These are phyloP conservation scores for Microcaecilia unicolor DNA, from an alignment of 2,797 vertebrate genomes.

Conservation along the genomic window DNA sequence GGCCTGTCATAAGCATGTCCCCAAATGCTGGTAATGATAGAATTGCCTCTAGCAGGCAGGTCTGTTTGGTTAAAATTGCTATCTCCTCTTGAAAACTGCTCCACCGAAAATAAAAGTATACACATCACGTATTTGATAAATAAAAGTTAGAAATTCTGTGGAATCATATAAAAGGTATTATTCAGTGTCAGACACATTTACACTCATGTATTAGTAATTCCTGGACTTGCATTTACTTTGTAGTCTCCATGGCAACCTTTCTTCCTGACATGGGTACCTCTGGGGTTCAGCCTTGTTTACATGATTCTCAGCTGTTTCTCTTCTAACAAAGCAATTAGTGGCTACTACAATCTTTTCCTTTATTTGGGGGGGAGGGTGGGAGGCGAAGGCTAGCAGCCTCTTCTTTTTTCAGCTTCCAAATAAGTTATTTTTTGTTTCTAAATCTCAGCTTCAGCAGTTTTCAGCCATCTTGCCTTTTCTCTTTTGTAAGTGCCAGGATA, in stretches of 20 bases:
- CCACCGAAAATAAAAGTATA: neutral
- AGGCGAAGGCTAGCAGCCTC: too few relatives aligned
- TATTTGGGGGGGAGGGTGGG: too few relatives aligned
- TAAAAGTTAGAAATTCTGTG: neutral
- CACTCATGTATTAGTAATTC: conserved; percentile 45
- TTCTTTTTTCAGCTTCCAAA: too few relatives aligned
- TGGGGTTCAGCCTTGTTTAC: conserved; percentile 26
- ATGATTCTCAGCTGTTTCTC: conserved; percentile 25
- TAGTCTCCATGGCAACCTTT: conserved; percentile 53
- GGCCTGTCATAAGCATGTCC: neutral
- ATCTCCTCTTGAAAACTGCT: neutral
- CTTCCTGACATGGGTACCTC: conserved; percentile 44
- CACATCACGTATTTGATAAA: too few relatives aligned
- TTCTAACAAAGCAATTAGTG: conserved; percentile 35
- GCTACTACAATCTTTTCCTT: too few relatives aligned
- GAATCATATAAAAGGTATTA: conserved; percentile 30
- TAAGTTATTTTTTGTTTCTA: too few relatives aligned
- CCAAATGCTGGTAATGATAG: neutral
- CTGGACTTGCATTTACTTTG: conserved; percentile 39
- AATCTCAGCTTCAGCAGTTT: too few relatives aligned
- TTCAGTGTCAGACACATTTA: conserved; percentile 40
- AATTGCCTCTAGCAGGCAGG: too few relatives aligned
- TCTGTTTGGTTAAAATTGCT: fast-evolving
- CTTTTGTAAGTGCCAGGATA: too few relatives aligned
- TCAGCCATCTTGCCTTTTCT: too few relatives aligned